Conservation (phyloP, 1,140 invertebrate genomes). For the Popillia japonica region DNA sequence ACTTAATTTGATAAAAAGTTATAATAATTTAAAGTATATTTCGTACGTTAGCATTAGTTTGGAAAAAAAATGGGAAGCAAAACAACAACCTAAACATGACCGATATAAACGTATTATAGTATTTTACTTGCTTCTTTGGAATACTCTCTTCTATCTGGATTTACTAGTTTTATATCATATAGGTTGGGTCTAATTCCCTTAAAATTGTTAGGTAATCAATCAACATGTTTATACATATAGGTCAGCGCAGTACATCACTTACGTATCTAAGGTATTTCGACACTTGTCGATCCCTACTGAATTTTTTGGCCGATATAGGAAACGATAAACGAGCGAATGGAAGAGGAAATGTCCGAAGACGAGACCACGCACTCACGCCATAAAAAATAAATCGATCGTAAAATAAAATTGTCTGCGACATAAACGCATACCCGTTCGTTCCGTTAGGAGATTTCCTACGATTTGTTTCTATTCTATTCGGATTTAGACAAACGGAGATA, state of each 20-base stretch:
- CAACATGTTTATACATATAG: too few species aligned
- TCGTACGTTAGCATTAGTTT: too few species aligned
- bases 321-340: neutral
- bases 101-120: too few species aligned
- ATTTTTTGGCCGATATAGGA: neutral
- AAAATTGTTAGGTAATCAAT: too few species aligned
- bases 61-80: too few species aligned
- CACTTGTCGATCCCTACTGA: neutral
- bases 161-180: too few species aligned
- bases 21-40: too few species aligned
- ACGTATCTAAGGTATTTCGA: neutral
- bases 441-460: neutral
- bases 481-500: conserved; percentile 2
- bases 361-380: neutral
- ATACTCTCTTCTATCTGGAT: too few species aligned
- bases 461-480: conserved; percentile 12
- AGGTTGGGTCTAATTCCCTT: too few species aligned
- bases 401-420: conserved; percentile 4
- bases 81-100: too few species aligned
- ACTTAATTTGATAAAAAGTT: too few species aligned
- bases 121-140: too few species aligned
- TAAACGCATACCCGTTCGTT: neutral
- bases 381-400: conserved; percentile 2
- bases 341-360: neutral
- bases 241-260: neutral